A percentile compares a stretch with the other conserved stretches of the same genome.
Conservation (phyloP, 2,888 invertebrate species). For the Lamellibrachia satsuma region DNA sequence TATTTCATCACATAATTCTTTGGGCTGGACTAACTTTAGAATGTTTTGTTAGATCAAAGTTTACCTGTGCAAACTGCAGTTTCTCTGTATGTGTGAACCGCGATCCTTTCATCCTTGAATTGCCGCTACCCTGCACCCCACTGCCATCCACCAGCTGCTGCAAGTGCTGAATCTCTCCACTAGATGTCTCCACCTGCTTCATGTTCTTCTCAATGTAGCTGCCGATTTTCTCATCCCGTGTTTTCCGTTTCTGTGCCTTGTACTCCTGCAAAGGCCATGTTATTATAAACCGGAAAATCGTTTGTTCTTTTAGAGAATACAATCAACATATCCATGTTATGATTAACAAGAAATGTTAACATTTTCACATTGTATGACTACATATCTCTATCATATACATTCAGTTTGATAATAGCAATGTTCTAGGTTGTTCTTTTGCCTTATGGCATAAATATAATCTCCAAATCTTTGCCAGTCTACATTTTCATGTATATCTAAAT, state of each 20-base stretch:
- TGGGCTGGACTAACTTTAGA: background rate
- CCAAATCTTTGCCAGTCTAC: too few relatives aligned
- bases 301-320: too few relatives aligned
- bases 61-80: slow-evolving; percentile 62
- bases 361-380: too few relatives aligned
- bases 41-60: background rate
- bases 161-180: slow-evolving; percentile 43
- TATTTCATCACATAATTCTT: background rate
- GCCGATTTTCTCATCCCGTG: slow-evolving; percentile 57
- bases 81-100: slow-evolving; percentile 65
- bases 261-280: slow-evolving; percentile 54
- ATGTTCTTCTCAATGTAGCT: slow-evolving; percentile 58
- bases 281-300: background rate
- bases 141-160: slow-evolving; percentile 49
- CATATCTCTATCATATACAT: too few relatives aligned
- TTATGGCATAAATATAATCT: too few relatives aligned
- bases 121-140: slow-evolving; percentile 39
- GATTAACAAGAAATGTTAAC: too few relatives aligned
- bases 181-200: slow-evolving; percentile 43
- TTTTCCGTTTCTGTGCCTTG: slow-evolving; percentile 54
- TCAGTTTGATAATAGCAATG: too few relatives aligned
- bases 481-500: too few relatives aligned
- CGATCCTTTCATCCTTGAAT: slow-evolving; percentile 59
- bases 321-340: too few relatives aligned
- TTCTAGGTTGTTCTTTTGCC: too few relatives aligned